Evolutionary conservation across 2,888 invertebrate genomes (phyloP).

Genomic region (Eupithecia dodoneata): DNA sequence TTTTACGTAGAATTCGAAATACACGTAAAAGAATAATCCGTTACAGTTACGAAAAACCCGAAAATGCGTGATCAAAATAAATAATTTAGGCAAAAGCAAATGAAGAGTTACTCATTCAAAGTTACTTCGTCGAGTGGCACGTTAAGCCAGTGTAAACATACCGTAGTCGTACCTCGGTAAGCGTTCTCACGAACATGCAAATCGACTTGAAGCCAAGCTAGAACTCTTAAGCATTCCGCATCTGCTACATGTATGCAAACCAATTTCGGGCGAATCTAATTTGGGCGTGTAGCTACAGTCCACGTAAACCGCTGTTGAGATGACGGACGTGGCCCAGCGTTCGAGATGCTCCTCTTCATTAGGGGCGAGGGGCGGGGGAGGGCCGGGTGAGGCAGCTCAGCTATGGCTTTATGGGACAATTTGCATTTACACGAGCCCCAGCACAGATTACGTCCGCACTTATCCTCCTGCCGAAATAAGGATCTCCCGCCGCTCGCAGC

Average conservation of each 20-base stretch:
- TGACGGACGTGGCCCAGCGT: conserved; percentile 72
- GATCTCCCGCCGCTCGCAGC: conserved; percentile 60
- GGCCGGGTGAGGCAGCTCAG: conserved; percentile 54
- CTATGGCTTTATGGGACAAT: conserved; percentile 82
- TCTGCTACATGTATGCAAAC: conserved; percentile 61
- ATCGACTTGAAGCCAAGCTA: conserved; percentile 44
- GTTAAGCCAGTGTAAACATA: conserved; percentile 32
- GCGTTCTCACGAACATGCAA: conserved; percentile 46
- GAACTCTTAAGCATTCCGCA: conserved; percentile 49
- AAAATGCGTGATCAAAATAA: conserved; percentile 18
- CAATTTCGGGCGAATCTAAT: conserved; percentile 75
- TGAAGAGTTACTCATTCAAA: conserved; percentile 24
- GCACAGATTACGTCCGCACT: conserved; percentile 82
- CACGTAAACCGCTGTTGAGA: conserved; percentile 74
- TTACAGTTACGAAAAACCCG: neutral
- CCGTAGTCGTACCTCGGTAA: conserved; percentile 27
- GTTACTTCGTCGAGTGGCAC: conserved; percentile 26
- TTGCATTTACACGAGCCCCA: conserved; percentile 83
- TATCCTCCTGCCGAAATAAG: conserved; percentile 80
- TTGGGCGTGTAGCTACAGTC: conserved; percentile 66
- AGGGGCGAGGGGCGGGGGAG: conserved; percentile 63
- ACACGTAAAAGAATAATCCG: neutral
- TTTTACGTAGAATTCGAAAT: neutral
- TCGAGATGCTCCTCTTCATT: conserved; percentile 80
- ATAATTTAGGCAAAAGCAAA: conserved; percentile 11